A percentile compares a stretch with the other conserved stretches of the same genome.
Evolutionary conservation across 2,113 vertebrate genomes (phyloP).

Genomic region (Excalfactoria chinensis): DNA sequence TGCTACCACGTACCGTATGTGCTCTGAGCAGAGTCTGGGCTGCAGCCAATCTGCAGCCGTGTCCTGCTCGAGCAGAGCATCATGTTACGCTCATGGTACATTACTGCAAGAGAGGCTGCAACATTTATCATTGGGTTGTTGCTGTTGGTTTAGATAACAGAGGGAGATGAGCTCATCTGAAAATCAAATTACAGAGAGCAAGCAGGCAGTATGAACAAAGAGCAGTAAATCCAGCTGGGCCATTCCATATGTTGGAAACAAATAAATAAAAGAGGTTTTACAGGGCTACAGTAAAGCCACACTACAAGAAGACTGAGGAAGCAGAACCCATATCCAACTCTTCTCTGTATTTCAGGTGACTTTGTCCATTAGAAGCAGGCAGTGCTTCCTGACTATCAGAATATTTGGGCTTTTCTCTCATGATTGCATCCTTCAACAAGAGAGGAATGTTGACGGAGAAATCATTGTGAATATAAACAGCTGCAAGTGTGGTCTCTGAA

Average conservation of each 20-base stretch:
- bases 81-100: background rate
- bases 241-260: background rate
- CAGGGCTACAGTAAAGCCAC: background rate
- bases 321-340: background rate
- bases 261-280: conserved; percentile 26
- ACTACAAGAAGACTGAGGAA: background rate
- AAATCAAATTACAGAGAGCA: conserved; percentile 64
- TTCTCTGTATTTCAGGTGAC: background rate
- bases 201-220: conserved; percentile 17
- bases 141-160: conserved; percentile 48
- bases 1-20: background rate
- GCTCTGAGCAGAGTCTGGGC: background rate
- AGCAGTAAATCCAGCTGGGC: conserved; percentile 30
- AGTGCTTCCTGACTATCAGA: background rate
- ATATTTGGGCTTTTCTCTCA: background rate
- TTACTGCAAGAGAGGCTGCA: conserved; percentile 11
- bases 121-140: conserved; percentile 48
- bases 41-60: conserved; percentile 5
- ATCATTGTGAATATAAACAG: background rate
- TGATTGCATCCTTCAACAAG: background rate
- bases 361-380: background rate
- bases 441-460: background rate
- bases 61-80: conserved; percentile 4
- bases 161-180: conserved; percentile 66
- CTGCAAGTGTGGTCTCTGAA: background rate